phyloP scores from a whole-genome alignment of 2,797 vertebrate genomes.

The Lateolabrax maculatus region DNA sequence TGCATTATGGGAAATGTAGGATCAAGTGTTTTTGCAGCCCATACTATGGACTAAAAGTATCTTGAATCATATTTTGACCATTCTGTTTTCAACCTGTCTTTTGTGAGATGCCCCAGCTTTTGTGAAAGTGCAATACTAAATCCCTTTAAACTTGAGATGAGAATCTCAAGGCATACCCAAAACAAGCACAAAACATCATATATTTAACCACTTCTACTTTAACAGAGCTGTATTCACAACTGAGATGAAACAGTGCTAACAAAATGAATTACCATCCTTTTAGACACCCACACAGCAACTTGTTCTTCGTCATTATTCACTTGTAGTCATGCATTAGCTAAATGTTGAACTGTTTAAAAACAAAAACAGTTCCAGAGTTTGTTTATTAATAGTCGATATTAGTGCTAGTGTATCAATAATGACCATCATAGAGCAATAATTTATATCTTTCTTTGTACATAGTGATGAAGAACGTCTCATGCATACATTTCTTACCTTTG shows the following conservation, averaged over 20 bases:
- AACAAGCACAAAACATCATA: background rate
- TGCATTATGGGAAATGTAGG: background rate
- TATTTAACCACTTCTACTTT: background rate
- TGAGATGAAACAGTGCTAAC: background rate
- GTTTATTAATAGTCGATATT: background rate
- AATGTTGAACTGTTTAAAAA: background rate
- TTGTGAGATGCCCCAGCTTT: background rate
- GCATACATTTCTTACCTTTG: background rate
- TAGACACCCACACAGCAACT: background rate
- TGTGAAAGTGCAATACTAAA: background rate
- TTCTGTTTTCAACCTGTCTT: background rate
- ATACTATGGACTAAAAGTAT: background rate
- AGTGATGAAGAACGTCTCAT: background rate
- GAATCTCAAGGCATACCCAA: background rate
- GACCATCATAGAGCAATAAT: background rate
- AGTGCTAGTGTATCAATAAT: background rate
- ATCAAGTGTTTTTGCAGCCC: background rate
- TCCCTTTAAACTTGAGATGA: background rate
- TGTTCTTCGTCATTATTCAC: background rate
- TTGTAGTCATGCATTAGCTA: background rate
- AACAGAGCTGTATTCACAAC: background rate
- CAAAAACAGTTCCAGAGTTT: background rate
- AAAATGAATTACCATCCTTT: constrained; percentile 1
- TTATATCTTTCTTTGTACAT: background rate
- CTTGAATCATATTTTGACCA: too few relatives aligned